These are phyloP conservation scores for Trachelus tabidus DNA, from an alignment of 2,888 invertebrate species.

Conservation along the genomic window DNA sequence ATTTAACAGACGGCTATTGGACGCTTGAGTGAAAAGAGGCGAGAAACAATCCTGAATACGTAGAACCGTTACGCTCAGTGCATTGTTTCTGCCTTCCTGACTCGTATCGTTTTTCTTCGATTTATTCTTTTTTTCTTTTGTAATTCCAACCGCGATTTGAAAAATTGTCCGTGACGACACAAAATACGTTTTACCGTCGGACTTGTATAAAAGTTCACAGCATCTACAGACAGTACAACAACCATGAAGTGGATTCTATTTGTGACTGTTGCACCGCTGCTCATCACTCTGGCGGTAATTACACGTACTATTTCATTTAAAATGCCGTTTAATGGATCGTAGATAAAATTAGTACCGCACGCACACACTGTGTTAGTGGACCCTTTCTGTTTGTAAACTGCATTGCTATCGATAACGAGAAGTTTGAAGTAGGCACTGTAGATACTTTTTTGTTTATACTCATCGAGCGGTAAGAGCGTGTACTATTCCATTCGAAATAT, in stretches of 20 bases:
- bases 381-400: background rate
- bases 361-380: background rate
- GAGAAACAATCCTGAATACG: background rate
- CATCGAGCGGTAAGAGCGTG: background rate
- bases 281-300: conserved; percentile 22
- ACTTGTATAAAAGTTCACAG: conserved; percentile 7
- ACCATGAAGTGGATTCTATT: conserved; percentile 21
- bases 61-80: background rate
- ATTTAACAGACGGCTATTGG: background rate
- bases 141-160: background rate
- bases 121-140: background rate
- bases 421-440: background rate
- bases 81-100: background rate
- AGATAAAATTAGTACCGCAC: background rate
- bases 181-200: background rate
- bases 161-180: background rate
- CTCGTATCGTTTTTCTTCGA: background rate
- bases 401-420: background rate
- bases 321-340: background rate
- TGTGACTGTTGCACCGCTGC: conserved; percentile 4
- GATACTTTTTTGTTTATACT: background rate
- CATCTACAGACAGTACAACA: background rate
- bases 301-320: background rate
- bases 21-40: background rate
- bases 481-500: background rate